Evolutionary conservation across 2,888 invertebrate species (phyloP).

Genomic region (Archips xylosteana): DNA sequence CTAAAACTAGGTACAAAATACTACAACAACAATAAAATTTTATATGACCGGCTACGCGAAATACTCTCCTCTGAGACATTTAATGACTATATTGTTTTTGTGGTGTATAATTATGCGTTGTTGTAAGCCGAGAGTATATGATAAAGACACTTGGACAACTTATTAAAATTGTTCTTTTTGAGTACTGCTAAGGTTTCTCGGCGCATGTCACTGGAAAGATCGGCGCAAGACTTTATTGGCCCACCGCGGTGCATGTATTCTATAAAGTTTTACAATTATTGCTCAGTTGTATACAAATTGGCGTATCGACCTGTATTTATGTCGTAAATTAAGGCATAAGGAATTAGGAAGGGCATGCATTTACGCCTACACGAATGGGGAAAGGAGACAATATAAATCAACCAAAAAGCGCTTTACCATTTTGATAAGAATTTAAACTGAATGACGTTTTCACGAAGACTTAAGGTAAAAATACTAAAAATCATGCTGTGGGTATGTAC

Average conservation of each 20-base stretch:
- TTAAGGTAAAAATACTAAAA: neutral
- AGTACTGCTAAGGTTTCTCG: slow-evolving; percentile 61
- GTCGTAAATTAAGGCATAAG: slow-evolving; percentile 13
- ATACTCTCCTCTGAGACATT: neutral
- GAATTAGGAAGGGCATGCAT: slow-evolving; percentile 14
- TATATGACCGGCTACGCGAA: slow-evolving; percentile 1
- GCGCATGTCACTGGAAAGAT: slow-evolving; percentile 47
- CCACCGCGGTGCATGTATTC: slow-evolving; percentile 41
- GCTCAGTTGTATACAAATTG: slow-evolving; percentile 19
- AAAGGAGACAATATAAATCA: neutral
- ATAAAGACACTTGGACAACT: slow-evolving; percentile 7
- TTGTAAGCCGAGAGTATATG: slow-evolving; percentile 53
- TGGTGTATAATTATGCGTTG: slow-evolving; percentile 53
- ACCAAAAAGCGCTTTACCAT: neutral
- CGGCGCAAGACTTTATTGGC: slow-evolving; percentile 43
- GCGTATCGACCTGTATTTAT: slow-evolving; percentile 25
- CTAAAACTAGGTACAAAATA: slow-evolving; percentile 16
- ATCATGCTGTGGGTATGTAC: neutral
- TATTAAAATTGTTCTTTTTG: slow-evolving; percentile 11
- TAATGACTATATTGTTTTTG: slow-evolving; percentile 14
- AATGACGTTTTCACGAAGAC: neutral
- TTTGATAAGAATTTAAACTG: neutral
- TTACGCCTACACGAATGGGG: neutral
- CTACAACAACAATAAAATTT: slow-evolving; percentile 6
- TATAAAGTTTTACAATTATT: slow-evolving; percentile 40